phyloP scores from a whole-genome alignment of 2,113 vertebrate species.

The Neotoma lepida region DNA sequence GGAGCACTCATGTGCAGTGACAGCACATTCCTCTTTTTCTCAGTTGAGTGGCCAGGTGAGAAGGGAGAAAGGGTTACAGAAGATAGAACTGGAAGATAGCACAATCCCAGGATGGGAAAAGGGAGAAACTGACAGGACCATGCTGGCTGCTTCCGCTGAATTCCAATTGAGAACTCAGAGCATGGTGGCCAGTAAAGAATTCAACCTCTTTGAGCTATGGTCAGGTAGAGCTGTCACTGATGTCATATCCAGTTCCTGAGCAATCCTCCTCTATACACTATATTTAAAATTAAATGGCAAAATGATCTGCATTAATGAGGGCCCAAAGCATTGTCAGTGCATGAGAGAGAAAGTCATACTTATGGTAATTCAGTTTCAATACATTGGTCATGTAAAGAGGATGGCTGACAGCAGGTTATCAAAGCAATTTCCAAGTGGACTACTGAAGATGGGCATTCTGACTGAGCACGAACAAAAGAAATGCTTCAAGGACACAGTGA shows the following conservation, averaged over 20 bases:
- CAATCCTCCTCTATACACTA: constrained; percentile 33
- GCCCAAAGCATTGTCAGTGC: constrained; percentile 66
- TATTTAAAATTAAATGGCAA: constrained; percentile 76
- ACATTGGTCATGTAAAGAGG: constrained; percentile 64
- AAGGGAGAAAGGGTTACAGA: neutral
- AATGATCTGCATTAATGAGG: constrained; percentile 72
- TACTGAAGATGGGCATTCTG: constrained; percentile 56
- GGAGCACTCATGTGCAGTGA: too few relatives aligned
- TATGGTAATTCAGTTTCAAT: constrained; percentile 73
- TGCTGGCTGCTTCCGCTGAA: neutral
- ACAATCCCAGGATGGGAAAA: neutral
- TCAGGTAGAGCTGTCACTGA: constrained; percentile 48
- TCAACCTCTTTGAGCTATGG: neutral
- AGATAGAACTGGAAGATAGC: neutral
- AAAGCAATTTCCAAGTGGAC: constrained; percentile 73
- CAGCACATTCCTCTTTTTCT: neutral
- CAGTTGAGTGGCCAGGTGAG: neutral
- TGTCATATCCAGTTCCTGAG: constrained; percentile 30
- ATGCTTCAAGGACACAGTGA: constrained; percentile 63
- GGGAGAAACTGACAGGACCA: neutral
- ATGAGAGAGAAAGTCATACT: constrained; percentile 69
- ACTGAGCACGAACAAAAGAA: constrained; percentile 69
- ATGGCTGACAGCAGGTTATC: constrained; percentile 74
- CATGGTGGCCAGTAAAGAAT: neutral
- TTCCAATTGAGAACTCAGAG: constrained; percentile 52